phyloP scores from a whole-genome alignment of 2,797 vertebrate species.

The Eospalax fontanierii region DNA sequence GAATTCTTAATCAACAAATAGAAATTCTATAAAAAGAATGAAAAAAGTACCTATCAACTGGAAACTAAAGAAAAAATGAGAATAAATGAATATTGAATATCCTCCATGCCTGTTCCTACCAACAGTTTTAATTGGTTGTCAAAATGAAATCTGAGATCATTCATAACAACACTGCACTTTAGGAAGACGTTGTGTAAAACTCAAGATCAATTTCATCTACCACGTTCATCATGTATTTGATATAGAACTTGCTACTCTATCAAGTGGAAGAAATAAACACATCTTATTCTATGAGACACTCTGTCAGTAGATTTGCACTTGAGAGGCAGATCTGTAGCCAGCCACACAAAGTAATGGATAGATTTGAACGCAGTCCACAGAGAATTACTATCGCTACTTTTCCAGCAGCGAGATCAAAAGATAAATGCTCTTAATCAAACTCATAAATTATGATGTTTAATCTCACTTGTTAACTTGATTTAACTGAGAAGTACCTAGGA shows the following conservation, averaged over 20 bases:
- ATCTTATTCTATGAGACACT: neutral
- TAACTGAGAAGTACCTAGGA: neutral
- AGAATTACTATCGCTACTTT: neutral
- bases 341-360: neutral
- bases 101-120: neutral
- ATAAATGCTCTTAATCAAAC: neutral
- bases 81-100: neutral
- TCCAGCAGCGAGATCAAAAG: neutral
- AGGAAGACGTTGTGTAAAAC: constrained; percentile 4
- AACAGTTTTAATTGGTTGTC: neutral
- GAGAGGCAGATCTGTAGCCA: neutral
- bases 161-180: too few species aligned
- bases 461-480: neutral
- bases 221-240: neutral
- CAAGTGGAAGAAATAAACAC: neutral
- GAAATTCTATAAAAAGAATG: neutral
- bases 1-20: neutral
- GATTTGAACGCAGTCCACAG: neutral
- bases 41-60: neutral
- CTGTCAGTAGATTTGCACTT: neutral
- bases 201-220: neutral
- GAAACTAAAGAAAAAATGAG: neutral
- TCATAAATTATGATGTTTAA: neutral
- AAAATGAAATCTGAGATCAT: constrained; percentile 35
- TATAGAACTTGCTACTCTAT: constrained; percentile 4